Evolutionary conservation across 2,888 invertebrate genomes (phyloP).

Genomic region (Caenorhabditis sp.): DNA sequence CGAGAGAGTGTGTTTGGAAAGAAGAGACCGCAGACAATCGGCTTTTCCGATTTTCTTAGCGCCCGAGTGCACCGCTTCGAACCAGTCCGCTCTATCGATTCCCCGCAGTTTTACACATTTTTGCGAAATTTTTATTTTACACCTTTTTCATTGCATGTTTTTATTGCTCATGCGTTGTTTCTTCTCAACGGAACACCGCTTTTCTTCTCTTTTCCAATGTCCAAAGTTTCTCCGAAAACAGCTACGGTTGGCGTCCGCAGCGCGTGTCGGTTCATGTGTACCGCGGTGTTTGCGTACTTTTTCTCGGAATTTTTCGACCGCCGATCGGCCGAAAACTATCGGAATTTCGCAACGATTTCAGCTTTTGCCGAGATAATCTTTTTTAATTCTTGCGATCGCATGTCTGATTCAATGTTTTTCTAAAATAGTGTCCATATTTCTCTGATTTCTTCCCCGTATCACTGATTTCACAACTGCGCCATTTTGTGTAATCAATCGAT

Average conservation of each 20-base stretch:
- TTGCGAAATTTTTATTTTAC: neutral
- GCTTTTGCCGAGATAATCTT: neutral
- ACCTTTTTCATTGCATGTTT: constrained; percentile 12
- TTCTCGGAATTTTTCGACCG: constrained; percentile 9
- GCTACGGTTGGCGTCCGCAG: constrained; percentile 41
- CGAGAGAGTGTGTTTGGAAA: constrained; percentile 18
- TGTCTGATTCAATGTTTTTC: too few relatives aligned
- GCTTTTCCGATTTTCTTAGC: constrained; percentile 25
- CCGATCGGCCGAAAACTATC: constrained; percentile 16
- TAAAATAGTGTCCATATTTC: too few relatives aligned
- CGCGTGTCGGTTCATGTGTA: constrained; percentile 11
- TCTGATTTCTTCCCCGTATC: too few relatives aligned
- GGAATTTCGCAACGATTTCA: neutral
- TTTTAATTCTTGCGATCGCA: too few relatives aligned
- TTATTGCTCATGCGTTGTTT: constrained; percentile 7
- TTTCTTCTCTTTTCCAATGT: neutral
- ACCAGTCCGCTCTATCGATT: constrained; percentile 16
- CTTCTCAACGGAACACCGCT: neutral
- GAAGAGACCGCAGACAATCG: constrained; percentile 7
- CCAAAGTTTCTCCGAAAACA: neutral
- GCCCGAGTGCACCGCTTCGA: neutral
- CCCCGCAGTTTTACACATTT: neutral
- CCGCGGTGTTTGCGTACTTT: constrained; percentile 32
- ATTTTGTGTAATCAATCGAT: constrained; percentile 3
- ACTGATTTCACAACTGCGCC: neutral